phyloP scores from a whole-genome alignment of 2,888 invertebrate species.

The Watsonalla cultraria region DNA sequence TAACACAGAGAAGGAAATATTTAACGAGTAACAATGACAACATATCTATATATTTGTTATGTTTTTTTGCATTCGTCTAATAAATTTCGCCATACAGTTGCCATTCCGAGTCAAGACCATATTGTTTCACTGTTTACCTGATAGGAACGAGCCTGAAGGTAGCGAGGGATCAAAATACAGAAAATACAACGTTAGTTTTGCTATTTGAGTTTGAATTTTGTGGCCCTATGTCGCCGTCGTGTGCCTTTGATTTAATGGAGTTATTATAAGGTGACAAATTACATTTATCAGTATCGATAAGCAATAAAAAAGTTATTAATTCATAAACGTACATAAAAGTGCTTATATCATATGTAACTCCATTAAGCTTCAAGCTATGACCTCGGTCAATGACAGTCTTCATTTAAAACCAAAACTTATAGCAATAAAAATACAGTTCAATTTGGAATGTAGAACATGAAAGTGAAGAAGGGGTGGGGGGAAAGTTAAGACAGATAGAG shows the following conservation, averaged over 20 bases:
- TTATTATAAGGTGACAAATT: background rate
- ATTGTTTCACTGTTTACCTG: slow-evolving; percentile 84
- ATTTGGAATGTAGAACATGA: slow-evolving; percentile 20
- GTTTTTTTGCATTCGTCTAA: slow-evolving; percentile 67
- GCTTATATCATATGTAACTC: background rate
- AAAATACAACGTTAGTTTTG: slow-evolving; percentile 78
- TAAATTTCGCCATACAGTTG: slow-evolving; percentile 72
- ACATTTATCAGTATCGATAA: too few species aligned
- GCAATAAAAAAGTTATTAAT: too few species aligned
- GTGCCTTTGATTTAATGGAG: slow-evolving; percentile 8
- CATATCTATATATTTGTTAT: slow-evolving; percentile 57
- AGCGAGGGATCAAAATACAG: slow-evolving; percentile 82
- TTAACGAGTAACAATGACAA: slow-evolving; percentile 54
- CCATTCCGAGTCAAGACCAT: slow-evolving; percentile 73
- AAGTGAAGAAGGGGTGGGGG: slow-evolving; percentile 35
- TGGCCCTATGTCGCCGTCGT: slow-evolving; percentile 23
- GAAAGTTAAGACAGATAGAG: slow-evolving; percentile 28
- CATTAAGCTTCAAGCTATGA: background rate
- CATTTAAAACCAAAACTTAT: background rate
- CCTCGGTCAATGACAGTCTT: background rate
- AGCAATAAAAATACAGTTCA: slow-evolving; percentile 16
- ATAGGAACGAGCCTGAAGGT: slow-evolving; percentile 91
- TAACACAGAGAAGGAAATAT: slow-evolving; percentile 42
- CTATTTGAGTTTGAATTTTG: slow-evolving; percentile 38
- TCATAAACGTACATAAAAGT: too few species aligned